Evolutionary conservation across 37 sponge, comb jelly and placozoan genomes (phyloP), one percentile per base, ranked within the genome.

Genomic region (Spongia lamella): DNA sequence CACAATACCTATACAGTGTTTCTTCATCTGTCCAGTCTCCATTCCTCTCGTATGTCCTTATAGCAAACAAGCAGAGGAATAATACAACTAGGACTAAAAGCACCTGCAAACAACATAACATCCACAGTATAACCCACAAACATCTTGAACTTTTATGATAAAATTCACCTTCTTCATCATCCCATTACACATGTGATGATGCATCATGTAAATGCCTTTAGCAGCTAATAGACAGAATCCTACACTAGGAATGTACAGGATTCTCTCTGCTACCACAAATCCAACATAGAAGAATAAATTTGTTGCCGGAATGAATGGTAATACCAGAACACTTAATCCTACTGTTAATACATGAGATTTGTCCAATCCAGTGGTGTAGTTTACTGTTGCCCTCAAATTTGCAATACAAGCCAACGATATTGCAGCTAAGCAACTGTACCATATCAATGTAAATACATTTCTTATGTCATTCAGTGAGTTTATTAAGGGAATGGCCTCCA

Each of bases 241-340:
- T 71, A 90, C 74, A 54, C 95, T 94, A 31, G 95, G 95, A 0
- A 94, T 63, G 71, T 94, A 94, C 24, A 94, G 91, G 26, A 91
- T 72, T 30, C 91, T 79, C 74, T 94, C 95, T 7, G 95, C 91
- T 17, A 94, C 66, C 54, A 90, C 95, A 75, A 90, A 90, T 20
- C 91, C 91, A 55, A 91, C 91, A 35, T 84, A 83, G 33, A 90
- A 88, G 63, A 90, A 65, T 27, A 94, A 68, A 56, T 90, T 94
- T 6, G 83, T 63, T 0, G 88, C 91, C 32, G 91, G 95, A 4
- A 94, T 56, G 72, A 81, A 90, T 17, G 95, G 91, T 34, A 89
- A 38, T 9, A 87, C 59, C 7, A 85, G 26, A 1, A 90, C 63
- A 7, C 60, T 47, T 14, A 94, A 78, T 0, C 78, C 70, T n/a